Percentiles rank a stretch among this genome's conserved stretches.
phyloP scores from a whole-genome alignment of 2,113 vertebrate species.

The Larimichthys polyactis region DNA sequence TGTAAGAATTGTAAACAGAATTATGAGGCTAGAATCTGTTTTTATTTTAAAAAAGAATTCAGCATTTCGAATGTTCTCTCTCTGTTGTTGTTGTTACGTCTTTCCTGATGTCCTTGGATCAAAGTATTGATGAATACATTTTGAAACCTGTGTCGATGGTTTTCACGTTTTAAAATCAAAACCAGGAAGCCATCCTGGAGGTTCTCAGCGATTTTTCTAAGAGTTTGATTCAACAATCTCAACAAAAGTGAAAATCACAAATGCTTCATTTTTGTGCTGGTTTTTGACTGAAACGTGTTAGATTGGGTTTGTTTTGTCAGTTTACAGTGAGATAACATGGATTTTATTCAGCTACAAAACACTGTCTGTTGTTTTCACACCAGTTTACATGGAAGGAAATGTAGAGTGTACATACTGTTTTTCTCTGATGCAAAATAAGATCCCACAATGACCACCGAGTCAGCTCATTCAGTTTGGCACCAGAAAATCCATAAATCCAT shows the following conservation, averaged over 20 bases:
- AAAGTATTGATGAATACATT: conserved; percentile 16
- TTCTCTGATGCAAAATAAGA: conserved; percentile 2
- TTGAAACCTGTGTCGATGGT: neutral
- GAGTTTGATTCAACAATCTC: neutral
- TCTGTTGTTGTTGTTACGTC: conserved; percentile 47
- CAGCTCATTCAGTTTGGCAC: neutral
- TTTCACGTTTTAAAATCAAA: neutral
- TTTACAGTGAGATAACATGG: neutral
- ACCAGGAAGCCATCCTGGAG: conserved; percentile 7
- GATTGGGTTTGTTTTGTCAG: neutral
- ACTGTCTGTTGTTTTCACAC: neutral
- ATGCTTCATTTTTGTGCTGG: neutral
- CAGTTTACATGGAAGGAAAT: neutral
- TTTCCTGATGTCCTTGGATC: conserved; percentile 24
- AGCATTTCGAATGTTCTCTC: conserved; percentile 75
- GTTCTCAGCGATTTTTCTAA: neutral
- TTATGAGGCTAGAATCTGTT: conserved; percentile 26
- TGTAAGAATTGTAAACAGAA: conserved; percentile 52
- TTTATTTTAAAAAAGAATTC: conserved; percentile 37
- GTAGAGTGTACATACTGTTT: neutral
- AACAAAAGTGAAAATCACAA: neutral
- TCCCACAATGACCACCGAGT: neutral
- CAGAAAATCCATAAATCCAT: neutral
- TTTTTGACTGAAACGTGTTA: neutral
- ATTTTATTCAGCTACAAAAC: neutral